These are phyloP conservation scores for Whitmania pigra DNA, from an alignment of 1,140 invertebrate genomes.

Conservation along the genomic window DNA sequence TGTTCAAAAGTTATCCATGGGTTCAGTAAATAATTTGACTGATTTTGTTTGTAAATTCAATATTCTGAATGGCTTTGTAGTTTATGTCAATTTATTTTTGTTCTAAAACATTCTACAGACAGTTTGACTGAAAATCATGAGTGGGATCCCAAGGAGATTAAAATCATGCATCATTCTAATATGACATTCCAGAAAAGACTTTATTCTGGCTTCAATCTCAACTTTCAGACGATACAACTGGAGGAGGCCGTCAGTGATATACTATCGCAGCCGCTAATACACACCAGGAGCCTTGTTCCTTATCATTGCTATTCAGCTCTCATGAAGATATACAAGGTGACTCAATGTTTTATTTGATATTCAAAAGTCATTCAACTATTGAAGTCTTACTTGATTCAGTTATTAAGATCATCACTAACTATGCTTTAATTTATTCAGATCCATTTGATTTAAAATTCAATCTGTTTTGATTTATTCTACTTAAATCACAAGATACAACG, in stretches of 20 bases:
- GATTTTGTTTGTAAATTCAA: too few species aligned
- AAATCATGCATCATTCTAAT: not conserved
- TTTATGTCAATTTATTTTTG: not conserved
- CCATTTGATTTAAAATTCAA: too few species aligned
- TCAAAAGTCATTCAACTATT: not conserved
- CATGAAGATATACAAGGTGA: not conserved
- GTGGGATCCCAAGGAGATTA: not conserved
- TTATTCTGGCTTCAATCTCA: not conserved
- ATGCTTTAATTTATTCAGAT: not conserved
- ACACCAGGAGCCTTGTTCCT: not conserved
- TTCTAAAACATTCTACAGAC: not conserved
- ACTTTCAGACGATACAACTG: conserved; percentile 1
- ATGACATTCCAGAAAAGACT: conserved; percentile 3
- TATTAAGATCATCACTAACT: not conserved
- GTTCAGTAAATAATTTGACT: too few species aligned
- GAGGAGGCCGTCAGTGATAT: not conserved
- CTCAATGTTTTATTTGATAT: not conserved
- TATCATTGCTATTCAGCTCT: not conserved
- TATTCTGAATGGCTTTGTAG: too few species aligned
- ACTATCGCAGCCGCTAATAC: not conserved
- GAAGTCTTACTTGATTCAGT: not conserved
- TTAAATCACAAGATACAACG: not conserved
- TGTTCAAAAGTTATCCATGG: too few species aligned
- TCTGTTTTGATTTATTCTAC: not conserved
- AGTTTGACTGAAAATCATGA: not conserved